These are phyloP conservation scores for Blomia tropicalis DNA, from an alignment of 2,888 invertebrate genomes.

Conservation along the genomic window DNA sequence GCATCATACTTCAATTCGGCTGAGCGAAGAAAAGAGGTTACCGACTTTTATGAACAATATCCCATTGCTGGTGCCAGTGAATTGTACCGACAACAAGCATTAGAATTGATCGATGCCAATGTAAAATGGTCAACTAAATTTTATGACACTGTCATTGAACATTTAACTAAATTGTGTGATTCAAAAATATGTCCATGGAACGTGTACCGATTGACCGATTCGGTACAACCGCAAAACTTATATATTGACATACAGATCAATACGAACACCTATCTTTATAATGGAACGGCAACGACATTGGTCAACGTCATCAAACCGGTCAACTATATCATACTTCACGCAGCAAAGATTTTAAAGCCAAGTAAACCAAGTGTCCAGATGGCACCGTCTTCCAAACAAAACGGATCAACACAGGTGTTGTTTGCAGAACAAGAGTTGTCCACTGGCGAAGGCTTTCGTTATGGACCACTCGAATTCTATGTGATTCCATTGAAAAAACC, in stretches of 20 bases:
- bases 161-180: slow-evolving; percentile 40
- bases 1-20: slow-evolving; percentile 1
- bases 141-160: slow-evolving; percentile 43
- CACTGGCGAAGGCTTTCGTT: slow-evolving; percentile 1
- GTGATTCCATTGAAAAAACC: slow-evolving; percentile 9
- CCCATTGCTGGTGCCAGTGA: slow-evolving; percentile 55
- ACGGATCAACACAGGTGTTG: not conserved
- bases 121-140: slow-evolving; percentile 58
- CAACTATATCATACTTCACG: slow-evolving; percentile 18
- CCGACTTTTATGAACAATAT: slow-evolving; percentile 55
- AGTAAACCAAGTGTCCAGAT: not conserved
- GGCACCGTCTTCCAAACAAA: not conserved
- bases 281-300: slow-evolving; percentile 4
- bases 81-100: slow-evolving; percentile 51
- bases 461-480: slow-evolving; percentile 18
- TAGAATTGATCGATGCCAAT: slow-evolving; percentile 58
- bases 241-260: slow-evolving; percentile 12
- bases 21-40: slow-evolving; percentile 43
- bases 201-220: slow-evolving; percentile 7
- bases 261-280: slow-evolving; percentile 16
- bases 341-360: slow-evolving; percentile 10
- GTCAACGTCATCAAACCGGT: not conserved
- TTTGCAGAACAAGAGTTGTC: not conserved
- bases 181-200: slow-evolving; percentile 20
- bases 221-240: slow-evolving; percentile 1